Evolutionary conservation across 1,140 invertebrate genomes (phyloP).

Genomic region (Procambarus virginalis): DNA sequence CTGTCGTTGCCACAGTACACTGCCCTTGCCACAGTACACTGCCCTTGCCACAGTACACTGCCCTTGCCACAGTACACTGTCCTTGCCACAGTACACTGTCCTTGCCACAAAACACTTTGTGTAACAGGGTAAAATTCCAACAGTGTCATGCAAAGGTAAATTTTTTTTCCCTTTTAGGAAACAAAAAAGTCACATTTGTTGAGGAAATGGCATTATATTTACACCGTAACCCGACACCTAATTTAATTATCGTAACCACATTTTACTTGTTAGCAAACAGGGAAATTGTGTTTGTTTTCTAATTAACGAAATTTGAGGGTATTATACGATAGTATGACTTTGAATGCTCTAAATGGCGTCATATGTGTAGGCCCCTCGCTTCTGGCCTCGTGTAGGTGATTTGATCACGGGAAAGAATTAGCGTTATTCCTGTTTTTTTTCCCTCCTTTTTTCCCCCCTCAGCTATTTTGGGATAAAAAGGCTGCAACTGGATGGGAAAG

Average conservation of each 20-base stretch:
- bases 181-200: constrained; percentile 31
- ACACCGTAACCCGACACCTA: constrained; percentile 29
- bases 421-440: not conserved
- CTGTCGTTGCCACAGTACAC: too few relatives aligned
- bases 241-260: constrained; percentile 49
- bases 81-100: too few relatives aligned
- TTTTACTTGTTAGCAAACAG: constrained; percentile 54
- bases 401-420: constrained; percentile 51
- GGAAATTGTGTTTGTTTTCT: constrained; percentile 52
- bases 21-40: too few relatives aligned
- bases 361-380: not conserved
- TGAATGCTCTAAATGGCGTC: not conserved
- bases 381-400: not conserved
- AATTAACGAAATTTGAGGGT: constrained; percentile 54
- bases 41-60: too few relatives aligned
- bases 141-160: not conserved
- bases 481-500: constrained; percentile 6
- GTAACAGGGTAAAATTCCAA: not conserved
- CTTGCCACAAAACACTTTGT: too few relatives aligned
- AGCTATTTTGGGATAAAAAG: constrained; percentile 14
- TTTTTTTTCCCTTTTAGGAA: not conserved
- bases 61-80: too few relatives aligned
- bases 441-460: not conserved
- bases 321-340: constrained; percentile 28
- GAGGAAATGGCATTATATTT: constrained; percentile 52